These are phyloP conservation scores for Alosa alosa DNA, from an alignment of 2,113 vertebrate species.

Conservation along the genomic window DNA sequence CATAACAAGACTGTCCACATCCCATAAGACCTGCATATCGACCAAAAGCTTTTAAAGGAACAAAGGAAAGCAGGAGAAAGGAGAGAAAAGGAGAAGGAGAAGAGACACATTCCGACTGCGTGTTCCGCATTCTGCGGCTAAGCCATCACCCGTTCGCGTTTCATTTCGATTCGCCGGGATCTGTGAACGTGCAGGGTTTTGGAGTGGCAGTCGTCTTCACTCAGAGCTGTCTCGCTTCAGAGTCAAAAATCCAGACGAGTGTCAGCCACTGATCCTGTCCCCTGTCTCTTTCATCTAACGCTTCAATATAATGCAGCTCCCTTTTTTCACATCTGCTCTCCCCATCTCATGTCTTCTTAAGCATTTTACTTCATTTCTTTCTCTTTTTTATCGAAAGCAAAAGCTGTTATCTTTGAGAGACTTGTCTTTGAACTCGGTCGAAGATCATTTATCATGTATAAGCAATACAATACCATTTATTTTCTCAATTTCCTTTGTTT, in stretches of 20 bases:
- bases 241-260: not conserved
- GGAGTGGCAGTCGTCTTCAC: not conserved
- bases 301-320: not conserved
- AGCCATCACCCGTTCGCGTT: not conserved
- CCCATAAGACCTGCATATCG: not conserved
- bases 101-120: not conserved
- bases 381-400: constrained; percentile 34
- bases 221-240: not conserved
- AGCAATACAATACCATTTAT: not conserved
- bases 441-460: not conserved
- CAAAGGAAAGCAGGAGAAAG: not conserved
- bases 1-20: constrained; percentile 8
- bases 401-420: constrained; percentile 19
- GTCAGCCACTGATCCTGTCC: not conserved
- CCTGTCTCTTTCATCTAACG: not conserved
- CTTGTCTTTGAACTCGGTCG: not conserved
- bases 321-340: constrained; percentile 28
- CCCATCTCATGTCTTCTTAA: constrained; percentile 20
- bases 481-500: not conserved
- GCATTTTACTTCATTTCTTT: not conserved
- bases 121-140: not conserved
- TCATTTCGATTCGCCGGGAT: not conserved
- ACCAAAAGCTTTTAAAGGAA: not conserved
- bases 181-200: not conserved
- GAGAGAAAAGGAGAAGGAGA: not conserved